phyloP scores from a whole-genome alignment of 2,888 invertebrate species.

The Dione vanillae region DNA sequence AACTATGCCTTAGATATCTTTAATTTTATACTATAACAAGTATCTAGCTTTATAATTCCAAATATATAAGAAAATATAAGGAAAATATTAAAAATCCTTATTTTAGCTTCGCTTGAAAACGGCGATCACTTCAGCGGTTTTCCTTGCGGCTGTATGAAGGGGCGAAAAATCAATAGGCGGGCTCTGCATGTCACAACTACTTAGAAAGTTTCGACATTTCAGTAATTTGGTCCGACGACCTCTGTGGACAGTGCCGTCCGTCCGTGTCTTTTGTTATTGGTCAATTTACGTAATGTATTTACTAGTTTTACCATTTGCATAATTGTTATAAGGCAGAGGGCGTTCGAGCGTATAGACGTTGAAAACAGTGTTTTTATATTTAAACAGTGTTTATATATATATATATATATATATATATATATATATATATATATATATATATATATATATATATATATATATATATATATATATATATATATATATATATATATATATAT shows the following conservation, averaged over 20 bases:
- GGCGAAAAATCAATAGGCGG: constrained; percentile 39
- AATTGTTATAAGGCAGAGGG: constrained; percentile 3
- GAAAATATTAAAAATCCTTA: constrained; percentile 5
- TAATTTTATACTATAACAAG: no score
- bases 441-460: no score
- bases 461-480: no score
- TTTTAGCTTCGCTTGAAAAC: background rate
- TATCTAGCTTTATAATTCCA: background rate
- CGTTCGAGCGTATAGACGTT: background rate
- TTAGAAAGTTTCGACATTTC: constrained; percentile 35
- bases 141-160: constrained; percentile 34
- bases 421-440: no score
- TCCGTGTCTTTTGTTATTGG: constrained; percentile 16
- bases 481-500: no score
- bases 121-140: constrained; percentile 31
- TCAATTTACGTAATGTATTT: constrained; percentile 16
- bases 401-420: no score
- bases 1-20: no score
- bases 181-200: constrained; percentile 39
- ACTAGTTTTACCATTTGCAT: constrained; percentile 22
- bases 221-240: constrained; percentile 33
- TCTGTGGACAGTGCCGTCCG: constrained; percentile 9
- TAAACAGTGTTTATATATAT: no score
- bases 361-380: background rate
- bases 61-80: background rate